phyloP scores from a whole-genome alignment of 2,888 invertebrate genomes.

The Spisula subtruncata region DNA sequence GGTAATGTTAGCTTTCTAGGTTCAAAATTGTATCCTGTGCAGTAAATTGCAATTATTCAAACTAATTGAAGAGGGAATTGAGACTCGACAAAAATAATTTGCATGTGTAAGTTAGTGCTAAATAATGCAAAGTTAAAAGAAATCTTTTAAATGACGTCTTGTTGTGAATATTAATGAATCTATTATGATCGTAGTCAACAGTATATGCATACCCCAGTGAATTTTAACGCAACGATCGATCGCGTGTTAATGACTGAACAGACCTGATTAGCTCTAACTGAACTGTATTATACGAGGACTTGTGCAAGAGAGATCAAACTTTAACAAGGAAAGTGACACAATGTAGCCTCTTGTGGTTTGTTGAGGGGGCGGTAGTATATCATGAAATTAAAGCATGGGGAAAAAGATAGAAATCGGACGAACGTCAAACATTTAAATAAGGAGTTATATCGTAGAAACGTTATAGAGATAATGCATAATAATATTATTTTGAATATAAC shows the following conservation, averaged over 20 bases:
- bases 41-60: conserved; percentile 14
- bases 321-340: background rate
- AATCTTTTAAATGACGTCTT: background rate
- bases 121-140: background rate
- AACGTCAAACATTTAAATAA: no score
- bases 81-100: background rate
- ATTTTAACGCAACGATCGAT: background rate
- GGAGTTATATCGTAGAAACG: no score
- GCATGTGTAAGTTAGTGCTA: background rate
- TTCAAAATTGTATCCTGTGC: background rate
- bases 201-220: background rate
- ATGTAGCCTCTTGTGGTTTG: background rate
- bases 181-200: background rate
- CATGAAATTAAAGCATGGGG: no score
- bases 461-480: no score
- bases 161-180: background rate
- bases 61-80: background rate
- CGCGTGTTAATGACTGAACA: background rate
- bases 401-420: no score
- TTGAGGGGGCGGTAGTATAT: no score
- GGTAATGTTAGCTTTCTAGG: background rate
- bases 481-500: no score
- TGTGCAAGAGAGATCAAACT: background rate
- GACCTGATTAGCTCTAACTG: background rate
- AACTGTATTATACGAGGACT: background rate